Evolutionary conservation across 1,140 invertebrate species (phyloP), one percentile per base, ranked within the genome.

Genomic region (Pogonus chalceus): DNA sequence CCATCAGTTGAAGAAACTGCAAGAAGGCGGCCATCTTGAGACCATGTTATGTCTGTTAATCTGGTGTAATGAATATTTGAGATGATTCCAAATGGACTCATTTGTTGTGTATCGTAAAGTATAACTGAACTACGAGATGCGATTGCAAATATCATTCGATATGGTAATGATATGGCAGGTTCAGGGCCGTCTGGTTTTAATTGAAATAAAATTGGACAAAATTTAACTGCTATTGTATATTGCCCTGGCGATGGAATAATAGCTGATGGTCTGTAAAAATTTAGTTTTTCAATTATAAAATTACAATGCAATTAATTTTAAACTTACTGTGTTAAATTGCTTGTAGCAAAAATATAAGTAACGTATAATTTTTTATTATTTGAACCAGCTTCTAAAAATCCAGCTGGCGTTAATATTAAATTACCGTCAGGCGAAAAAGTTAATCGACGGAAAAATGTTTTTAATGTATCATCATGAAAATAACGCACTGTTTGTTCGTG

Each of bases 1-100:
- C 94, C 95, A 75, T 98, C 95, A 0, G 92, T 94, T 23, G 95
- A 98, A 16, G 91, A 92, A 0, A 88, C 85, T 1, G 93, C 76
- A 52, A 98, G 69, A 23, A 88, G 72, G 39, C 72, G 72, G 0
- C 92, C 93, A 77, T 97, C 87, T 1, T 76, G 72, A 2, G 94
- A 94, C 95, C 95, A 98, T 0, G 88, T 73, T 16, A 97, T 58
- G 74, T 98, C 94, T 35, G 90, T 96, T 10, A 98, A 73, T 62
- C 91, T 79, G 1, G 92, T 91, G 61, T 95, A 97, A 70, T 98
- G 94, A 63, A 96, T 92, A 64, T 96, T 92, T 1, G 87, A 83
- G 47, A 97, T 79, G 51, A 87, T 74, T 0, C 84, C 92, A 69
- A 97, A 83, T 0, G 95, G 94, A 31, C 79, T 74, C 12, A 74